Evolutionary conservation across 2,888 invertebrate genomes (phyloP).

Genomic region (Euphydryas editha): DNA sequence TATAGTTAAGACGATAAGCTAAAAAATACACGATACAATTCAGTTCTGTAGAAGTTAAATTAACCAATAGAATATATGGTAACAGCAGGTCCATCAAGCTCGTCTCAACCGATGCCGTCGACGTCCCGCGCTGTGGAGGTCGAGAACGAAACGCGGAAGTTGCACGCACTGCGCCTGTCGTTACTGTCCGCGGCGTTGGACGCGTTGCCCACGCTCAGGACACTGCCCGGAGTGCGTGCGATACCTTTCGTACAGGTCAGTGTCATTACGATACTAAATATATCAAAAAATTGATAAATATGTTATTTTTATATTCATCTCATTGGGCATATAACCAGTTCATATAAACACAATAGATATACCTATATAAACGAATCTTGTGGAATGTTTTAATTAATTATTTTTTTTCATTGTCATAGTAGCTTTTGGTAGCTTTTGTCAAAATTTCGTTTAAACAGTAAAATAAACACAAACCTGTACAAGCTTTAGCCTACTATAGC

Average conservation of each 20-base stretch:
- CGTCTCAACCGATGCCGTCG: constrained; percentile 62
- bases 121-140: constrained; percentile 67
- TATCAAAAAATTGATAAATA: neutral
- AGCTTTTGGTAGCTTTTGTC: too few species aligned
- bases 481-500: too few species aligned
- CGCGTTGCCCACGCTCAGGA: constrained; percentile 89
- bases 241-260: constrained; percentile 95
- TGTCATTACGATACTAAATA: neutral
- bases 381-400: too few species aligned
- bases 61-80: constrained; percentile 6
- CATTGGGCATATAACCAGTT: too few species aligned
- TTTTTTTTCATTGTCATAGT: too few species aligned
- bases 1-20: neutral
- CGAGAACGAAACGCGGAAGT: constrained; percentile 78
- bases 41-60: neutral
- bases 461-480: neutral
- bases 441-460: too few species aligned
- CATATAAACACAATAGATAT: neutral
- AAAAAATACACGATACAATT: neutral
- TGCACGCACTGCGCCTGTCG: constrained; percentile 87
- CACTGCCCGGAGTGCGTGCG: constrained; percentile 91
- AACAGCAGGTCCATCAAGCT: constrained; percentile 66
- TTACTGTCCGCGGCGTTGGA: constrained; percentile 90
- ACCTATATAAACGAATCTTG: too few species aligned
- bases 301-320: too few species aligned